Percentiles rank a stretch among this genome's conserved stretches.
Evolutionary conservation across 2,888 invertebrate genomes (phyloP).

Genomic region (Apodemia mormo): DNA sequence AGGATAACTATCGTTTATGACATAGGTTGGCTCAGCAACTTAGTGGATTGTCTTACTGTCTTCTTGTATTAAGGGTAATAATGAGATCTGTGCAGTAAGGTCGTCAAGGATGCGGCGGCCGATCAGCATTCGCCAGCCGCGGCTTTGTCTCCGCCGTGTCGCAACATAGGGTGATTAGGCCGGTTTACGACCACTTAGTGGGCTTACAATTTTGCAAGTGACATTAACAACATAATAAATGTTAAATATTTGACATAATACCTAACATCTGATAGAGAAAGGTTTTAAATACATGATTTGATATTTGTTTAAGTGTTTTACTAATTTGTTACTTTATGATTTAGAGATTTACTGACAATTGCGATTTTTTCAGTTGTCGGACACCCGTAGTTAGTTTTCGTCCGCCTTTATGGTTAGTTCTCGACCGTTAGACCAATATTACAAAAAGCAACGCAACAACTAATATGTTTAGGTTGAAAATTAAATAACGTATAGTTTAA

Average conservation of each 20-base stretch:
- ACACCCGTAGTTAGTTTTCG: not conserved
- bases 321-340: not conserved
- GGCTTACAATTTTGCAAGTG: not conserved
- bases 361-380: not conserved
- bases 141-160: not conserved
- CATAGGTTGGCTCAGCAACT: not conserved
- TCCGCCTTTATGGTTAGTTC: not conserved
- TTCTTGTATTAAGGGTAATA: not conserved
- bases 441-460: not conserved
- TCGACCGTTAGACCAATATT: not conserved
- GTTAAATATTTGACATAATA: not conserved
- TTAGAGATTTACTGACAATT: not conserved
- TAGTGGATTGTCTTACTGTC: not conserved
- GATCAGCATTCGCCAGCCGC: too few relatives aligned
- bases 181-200: conserved; percentile 3
- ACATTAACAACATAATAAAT: not conserved
- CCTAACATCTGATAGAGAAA: not conserved
- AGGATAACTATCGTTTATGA: not conserved
- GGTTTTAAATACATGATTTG: not conserved
- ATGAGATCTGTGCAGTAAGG: not conserved
- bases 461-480: not conserved
- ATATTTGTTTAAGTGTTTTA: not conserved
- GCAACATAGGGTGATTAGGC: conserved; percentile 5
- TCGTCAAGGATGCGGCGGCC: conserved; percentile 5
- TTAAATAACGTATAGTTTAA: not conserved